Base-by-base conservation (phyloP, 2,113 vertebrate genomes). In the Tympanuchus pallidicinctus region DNA sequence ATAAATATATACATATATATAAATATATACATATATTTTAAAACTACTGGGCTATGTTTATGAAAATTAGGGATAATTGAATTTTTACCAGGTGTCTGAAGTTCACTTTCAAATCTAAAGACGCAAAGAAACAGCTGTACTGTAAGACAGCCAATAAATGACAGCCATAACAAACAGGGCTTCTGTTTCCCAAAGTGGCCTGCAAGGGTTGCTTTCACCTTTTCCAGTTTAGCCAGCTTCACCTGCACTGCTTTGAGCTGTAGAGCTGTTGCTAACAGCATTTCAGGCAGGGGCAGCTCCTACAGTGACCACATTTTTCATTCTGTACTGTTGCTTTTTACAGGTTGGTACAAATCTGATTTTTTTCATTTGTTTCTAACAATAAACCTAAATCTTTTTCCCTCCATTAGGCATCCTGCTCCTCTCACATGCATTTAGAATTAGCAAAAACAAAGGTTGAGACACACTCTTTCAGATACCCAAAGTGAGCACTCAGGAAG, bases 11-110 rank as follows among this genome's bases (percentile, higher is more conserved):
- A 96, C 70, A 96, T 95, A 95, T 69, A 74, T 95, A 82, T 78
- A 92, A 82, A 93, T 93, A 96, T 86, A 96, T 73, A 88, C 80
- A 82, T 94, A 86, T 97, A 94, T 96, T 97, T 97, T 93, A 96
- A 96, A 97, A 96, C 81, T 83, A 96, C 89, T 97, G 96, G 95
- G 90, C 95, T 95, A 94, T 2, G 3, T 90, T 96, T 95, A 88
- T 94, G 83, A 92, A 92, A 92, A 93, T 86, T 77, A 93, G 84
- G 85, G 71, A 34, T 88, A 74, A 91, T 30, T 81, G 56, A 82
- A 50, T 92, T 95, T 96, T 94, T 94, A 85, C 79, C 91, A 95
- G 90, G 90, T 85, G 82, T 89, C 94, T 93, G 85, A 87, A 90
- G 88, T 63, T 92, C 91, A 63, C 91, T 96, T 95, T 88, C 92